phyloP scores from a whole-genome alignment of 2,888 invertebrate genomes.

The Fabriciana adippe region DNA sequence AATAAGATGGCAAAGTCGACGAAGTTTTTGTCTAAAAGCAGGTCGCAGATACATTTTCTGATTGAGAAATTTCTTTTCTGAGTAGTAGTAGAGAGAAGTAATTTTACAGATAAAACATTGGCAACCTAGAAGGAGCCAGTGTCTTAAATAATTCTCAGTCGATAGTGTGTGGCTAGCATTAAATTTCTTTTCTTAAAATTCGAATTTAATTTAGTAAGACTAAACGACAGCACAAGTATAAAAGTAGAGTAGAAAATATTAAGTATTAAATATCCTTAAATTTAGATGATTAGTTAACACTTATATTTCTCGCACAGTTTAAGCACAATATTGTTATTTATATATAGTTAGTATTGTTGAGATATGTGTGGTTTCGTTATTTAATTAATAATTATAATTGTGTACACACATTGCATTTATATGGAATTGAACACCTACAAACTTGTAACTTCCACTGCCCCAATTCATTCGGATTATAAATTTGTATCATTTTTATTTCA shows the following conservation, averaged over 20 bases:
- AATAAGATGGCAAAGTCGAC: too few species aligned
- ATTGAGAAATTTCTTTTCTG: too few species aligned
- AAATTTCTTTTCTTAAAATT: background rate
- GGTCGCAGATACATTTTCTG: too few species aligned
- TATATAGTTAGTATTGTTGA: conserved; percentile 32
- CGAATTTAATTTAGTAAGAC: conserved; percentile 16
- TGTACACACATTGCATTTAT: conserved; percentile 25
- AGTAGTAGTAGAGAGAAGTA: too few species aligned
- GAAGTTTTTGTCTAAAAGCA: too few species aligned
- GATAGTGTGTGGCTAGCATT: background rate
- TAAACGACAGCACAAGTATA: conserved; percentile 27
- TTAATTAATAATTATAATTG: conserved; percentile 28
- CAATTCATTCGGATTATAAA: conserved; percentile 4
- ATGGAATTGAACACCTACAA: conserved; percentile 30
- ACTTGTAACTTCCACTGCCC: conserved; percentile 27
- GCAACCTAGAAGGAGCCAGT: too few species aligned
- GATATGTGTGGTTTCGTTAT: conserved; percentile 40
- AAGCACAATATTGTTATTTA: conserved; percentile 64
- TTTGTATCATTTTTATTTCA: background rate
- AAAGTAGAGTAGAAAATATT: conserved; percentile 38
- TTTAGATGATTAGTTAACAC: conserved; percentile 48
- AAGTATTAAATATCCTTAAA: conserved; percentile 48
- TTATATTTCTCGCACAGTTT: conserved; percentile 62
- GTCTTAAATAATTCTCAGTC: background rate
- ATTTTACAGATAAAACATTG: too few species aligned